Base-by-base conservation (phyloP, 2,797 vertebrate species). In the Hippoglossus hippoglossus region DNA sequence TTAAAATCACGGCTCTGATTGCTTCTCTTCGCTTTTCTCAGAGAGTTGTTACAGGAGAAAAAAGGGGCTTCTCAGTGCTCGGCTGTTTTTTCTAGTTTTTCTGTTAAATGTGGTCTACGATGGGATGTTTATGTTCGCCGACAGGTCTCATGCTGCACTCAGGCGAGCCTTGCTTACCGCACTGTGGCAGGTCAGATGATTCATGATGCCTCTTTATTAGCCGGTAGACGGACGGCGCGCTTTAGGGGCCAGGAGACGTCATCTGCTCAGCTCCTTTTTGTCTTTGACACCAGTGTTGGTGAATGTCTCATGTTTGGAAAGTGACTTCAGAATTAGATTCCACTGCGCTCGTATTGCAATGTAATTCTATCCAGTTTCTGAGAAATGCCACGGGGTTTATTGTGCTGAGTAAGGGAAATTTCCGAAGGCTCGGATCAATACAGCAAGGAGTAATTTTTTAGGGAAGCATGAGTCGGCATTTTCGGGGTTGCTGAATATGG, bases 321-420 rank as follows among this genome's bases (percentile, higher is more conserved):
- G 49, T 52, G 61, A 55, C 59, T 72, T 56, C 11, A 63, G 73
- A 65, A 49, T 74, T 75, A 51, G 63, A 77, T 81, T 86, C 79
- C 70, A 61, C 28, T 58, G 50, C 51, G 70, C 61, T 76, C 39
- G 10, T 67, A n/a, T 85, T 73, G 21, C 63, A 39, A 10, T 5
- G 79, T 84, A 84, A 87, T 83, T 76, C 1, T 18, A 87, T 86
- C 39, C 69, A 22, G 75, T 75, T 86, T 78, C 53, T 56, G 39
- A 60, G 60, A 68, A 71, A 13, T 57, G 71, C 73, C 71, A 67
- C 61, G 70, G 21, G 68, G 77, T 81, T 55, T 47, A 28, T 75
- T 79, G 54, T 80, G 89, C 87, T 76, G 85, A 83, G 39, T 61
- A 21, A 75, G 71, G 72, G 21, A 50, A 24, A 57, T 71, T 54